Percentiles rank a stretch among this genome's conserved stretches.
phyloP scores from a whole-genome alignment of 1,140 invertebrate genomes.

The Drosophila equinoxialis region DNA sequence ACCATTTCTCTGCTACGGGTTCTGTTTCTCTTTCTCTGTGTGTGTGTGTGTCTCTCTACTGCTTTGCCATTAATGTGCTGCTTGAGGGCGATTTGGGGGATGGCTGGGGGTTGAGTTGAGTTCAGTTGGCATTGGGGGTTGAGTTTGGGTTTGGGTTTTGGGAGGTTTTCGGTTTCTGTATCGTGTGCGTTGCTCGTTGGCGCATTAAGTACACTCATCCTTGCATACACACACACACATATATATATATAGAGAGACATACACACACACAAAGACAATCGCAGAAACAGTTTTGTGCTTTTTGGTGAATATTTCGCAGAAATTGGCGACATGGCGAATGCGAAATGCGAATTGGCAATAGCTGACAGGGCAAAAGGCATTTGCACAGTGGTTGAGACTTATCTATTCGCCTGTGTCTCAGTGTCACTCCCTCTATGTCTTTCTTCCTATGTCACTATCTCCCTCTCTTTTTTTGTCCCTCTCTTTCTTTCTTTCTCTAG shows the following conservation, averaged over 20 bases:
- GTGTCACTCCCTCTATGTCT: not conserved
- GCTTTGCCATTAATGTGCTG: constrained; percentile 70
- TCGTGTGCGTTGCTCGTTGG: constrained; percentile 70
- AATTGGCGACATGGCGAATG: constrained; percentile 68
- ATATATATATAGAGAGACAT: not conserved
- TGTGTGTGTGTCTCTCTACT: constrained; percentile 28
- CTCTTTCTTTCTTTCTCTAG: not conserved
- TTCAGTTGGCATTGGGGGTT: constrained; percentile 10
- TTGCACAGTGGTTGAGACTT: constrained; percentile 22
- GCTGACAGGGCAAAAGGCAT: constrained; percentile 17
- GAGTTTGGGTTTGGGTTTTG: constrained; percentile 36
- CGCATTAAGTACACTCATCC: constrained; percentile 68
- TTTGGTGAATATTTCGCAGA: constrained; percentile 66
- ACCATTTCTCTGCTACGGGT: constrained; percentile 30
- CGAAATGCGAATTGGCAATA: constrained; percentile 54
- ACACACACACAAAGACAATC: constrained; percentile 47
- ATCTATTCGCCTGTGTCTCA: constrained; percentile 12
- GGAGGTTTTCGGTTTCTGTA: constrained; percentile 51
- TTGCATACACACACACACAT: constrained; percentile 34
- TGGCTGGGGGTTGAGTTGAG: constrained; percentile 1
- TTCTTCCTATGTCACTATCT: not conserved
- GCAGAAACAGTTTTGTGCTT: constrained; percentile 64
- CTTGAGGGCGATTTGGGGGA: constrained; percentile 50
- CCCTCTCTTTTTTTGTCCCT: no score
- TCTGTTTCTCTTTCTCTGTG: constrained; percentile 26